These are phyloP conservation scores for Axis porcinus DNA, from an alignment of 2,113 vertebrate species.

Conservation along the genomic window DNA sequence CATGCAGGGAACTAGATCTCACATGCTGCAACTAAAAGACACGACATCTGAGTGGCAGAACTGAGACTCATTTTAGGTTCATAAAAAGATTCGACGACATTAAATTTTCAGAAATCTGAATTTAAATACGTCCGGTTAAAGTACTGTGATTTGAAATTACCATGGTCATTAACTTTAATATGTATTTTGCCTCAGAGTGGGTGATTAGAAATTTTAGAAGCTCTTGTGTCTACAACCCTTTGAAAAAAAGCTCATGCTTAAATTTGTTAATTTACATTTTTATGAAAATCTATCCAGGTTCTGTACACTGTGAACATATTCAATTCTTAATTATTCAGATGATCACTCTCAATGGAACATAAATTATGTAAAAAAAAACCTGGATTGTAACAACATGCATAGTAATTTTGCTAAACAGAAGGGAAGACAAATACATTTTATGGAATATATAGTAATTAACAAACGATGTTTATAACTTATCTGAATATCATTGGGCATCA, in stretches of 20 bases:
- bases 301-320: not conserved
- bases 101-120: not conserved
- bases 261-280: not conserved
- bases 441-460: not conserved
- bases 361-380: not conserved
- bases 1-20: not conserved
- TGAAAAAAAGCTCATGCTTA: not conserved
- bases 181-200: not conserved
- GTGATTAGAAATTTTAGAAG: not conserved
- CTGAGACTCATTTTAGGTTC: not conserved
- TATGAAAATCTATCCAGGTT: not conserved
- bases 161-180: not conserved
- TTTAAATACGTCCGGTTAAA: not conserved
- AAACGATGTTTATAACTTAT: not conserved
- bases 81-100: not conserved
- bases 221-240: not conserved
- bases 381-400: not conserved
- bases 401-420: not conserved
- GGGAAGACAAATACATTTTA: not conserved
- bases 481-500: not conserved
- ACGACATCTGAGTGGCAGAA: not conserved
- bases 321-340: not conserved
- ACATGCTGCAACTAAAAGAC: not conserved
- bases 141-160: not conserved
- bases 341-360: not conserved